Evolutionary conservation across 2,113 vertebrate genomes (phyloP), one percentile per base, ranked within the genome.

Genomic region (Dasyurus viverrinus): DNA sequence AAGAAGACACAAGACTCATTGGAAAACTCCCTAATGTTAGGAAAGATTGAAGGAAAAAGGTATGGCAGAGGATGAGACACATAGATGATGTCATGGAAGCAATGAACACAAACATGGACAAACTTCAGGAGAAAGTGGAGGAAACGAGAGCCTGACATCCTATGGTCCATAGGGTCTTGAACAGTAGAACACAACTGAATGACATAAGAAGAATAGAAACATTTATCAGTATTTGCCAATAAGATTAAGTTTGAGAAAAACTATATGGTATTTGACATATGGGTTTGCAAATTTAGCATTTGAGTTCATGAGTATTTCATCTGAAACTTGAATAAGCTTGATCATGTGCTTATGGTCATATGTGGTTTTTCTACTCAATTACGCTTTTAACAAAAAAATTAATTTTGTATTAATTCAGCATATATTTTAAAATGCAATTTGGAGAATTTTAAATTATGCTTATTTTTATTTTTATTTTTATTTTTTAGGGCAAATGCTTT

Each of bases 401-500:
- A 60, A 55, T 3, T 95, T 12, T 8, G 92, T 93, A 52, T 42
- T 24, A 89, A 94, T 47, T 93, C 96, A 92, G 10, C 47, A 89
- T 14, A 90, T 25, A 2, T 24, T 60, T 92, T 91, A 93, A 11
- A 96, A 92, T 89, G 2, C 93, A 92, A 91, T 26, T n/a, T 84
- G 7, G 52, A 89, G n/a, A 76, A 8, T 57, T n/a, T 1, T 54
- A 93, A 96, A 92, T 89, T 7, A 0, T 36, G 19, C 54, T 54
- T 23, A 10, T 52, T 52, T 6, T 48, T 27, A 57, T 52, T 52
- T 6, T 48, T 27, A 57, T 55, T 42, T 36, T 30, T 4, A 19
- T 7, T 84, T 84, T 42, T 42, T 8, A 84, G n/a, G 68, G 68
- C 42, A 84, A 84, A 6, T n/a, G 36, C 14, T 76, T 76, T 76